Percentiles rank a stretch among this genome's conserved stretches.
Conservation (phyloP, 2,888 invertebrate genomes). For the Cephus runcator region DNA sequence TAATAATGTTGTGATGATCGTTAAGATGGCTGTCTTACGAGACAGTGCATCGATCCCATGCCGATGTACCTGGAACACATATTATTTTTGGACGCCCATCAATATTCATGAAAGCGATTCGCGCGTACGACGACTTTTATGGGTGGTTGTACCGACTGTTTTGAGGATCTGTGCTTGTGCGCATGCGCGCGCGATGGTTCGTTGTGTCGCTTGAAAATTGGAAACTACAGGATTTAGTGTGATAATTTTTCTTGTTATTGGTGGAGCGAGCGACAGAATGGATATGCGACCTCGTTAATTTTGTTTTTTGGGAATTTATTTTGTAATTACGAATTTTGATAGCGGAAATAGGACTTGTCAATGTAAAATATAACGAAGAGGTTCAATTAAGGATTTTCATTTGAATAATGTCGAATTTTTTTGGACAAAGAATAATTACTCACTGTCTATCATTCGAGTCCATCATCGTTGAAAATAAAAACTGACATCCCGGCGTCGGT, state of each 20-base stretch:
- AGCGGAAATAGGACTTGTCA: no score
- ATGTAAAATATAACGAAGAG: no score
- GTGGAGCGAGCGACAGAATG: not conserved
- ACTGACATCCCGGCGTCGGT: no score
- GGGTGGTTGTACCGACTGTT: not conserved
- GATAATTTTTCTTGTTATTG: not conserved
- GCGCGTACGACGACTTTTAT: not conserved
- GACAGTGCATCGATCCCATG: constrained; percentile 28
- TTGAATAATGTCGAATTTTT: no score
- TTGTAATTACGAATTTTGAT: no score
- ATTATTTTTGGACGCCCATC: constrained; percentile 37
- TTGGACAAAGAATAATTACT: no score
- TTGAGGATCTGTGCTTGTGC: not conserved
- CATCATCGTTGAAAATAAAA: no score
- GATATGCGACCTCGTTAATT: no score
- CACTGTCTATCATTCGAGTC: no score
- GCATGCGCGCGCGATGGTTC: constrained; percentile 12
- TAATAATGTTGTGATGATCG: not conserved
- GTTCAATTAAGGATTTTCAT: no score
- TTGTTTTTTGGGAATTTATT: no score
- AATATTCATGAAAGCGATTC: constrained; percentile 41
- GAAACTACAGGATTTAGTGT: constrained; percentile 41
- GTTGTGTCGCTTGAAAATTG: constrained; percentile 25
- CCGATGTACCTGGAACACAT: constrained; percentile 34
- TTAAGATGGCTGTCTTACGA: not conserved